These are phyloP conservation scores for Cotesia glomerata DNA, from an alignment of 1,140 invertebrate species.

Conservation along the genomic window DNA sequence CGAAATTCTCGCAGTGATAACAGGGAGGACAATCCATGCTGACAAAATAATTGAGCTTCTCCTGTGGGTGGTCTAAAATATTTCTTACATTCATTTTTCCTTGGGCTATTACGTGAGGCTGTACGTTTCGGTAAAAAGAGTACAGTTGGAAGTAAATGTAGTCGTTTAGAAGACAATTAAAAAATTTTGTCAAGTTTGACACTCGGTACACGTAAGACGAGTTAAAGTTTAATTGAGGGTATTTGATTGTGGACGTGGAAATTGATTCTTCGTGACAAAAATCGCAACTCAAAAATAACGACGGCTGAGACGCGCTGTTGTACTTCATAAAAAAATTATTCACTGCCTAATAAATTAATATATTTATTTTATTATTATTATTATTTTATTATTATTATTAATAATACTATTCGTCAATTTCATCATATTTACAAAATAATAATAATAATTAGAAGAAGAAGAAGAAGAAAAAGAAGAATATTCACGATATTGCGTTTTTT, in stretches of 20 bases:
- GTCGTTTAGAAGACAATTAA: slow-evolving; percentile 41
- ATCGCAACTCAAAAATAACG: slow-evolving; percentile 46
- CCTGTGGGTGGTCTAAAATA: slow-evolving; percentile 53
- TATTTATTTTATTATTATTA: slow-evolving; percentile 12
- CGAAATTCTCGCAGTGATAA: slow-evolving; percentile 38
- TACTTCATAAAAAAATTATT: slow-evolving; percentile 38
- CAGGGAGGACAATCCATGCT: slow-evolving; percentile 40
- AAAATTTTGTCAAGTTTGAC: slow-evolving; percentile 42
- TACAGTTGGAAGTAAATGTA: slow-evolving; percentile 45
- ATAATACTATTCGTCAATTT: no score
- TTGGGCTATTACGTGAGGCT: slow-evolving; percentile 35
- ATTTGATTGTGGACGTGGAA: slow-evolving; percentile 39
- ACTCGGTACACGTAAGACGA: slow-evolving; percentile 48
- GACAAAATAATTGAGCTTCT: slow-evolving; percentile 49
- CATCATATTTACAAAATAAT: no score
- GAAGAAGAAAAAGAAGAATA: no score
- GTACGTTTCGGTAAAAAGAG: slow-evolving; percentile 27
- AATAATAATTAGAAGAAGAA: no score
- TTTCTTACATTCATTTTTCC: slow-evolving; percentile 48
- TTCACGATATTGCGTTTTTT: no score
- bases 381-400: background rate
- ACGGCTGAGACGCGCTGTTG: slow-evolving; percentile 33
- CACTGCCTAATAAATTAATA: slow-evolving; percentile 34
- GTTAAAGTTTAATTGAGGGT: slow-evolving; percentile 49
- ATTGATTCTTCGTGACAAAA: slow-evolving; percentile 45